These are phyloP conservation scores for Neodiprion lecontei DNA, from an alignment of 1,140 invertebrate species.

Conservation along the genomic window DNA sequence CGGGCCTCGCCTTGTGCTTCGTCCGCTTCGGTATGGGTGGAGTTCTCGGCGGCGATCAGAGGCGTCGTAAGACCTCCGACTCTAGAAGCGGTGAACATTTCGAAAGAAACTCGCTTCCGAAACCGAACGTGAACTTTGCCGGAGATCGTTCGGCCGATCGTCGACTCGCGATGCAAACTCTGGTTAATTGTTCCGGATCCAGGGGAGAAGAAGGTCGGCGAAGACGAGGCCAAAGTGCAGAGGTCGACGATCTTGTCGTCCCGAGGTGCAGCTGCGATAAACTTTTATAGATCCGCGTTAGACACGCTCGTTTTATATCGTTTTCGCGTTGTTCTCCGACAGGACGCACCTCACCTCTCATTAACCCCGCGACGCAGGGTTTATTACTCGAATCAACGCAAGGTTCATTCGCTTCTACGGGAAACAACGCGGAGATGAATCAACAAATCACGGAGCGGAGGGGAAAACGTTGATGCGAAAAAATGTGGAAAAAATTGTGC, in stretches of 20 bases:
- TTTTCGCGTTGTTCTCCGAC: background rate
- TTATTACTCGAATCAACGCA: no score
- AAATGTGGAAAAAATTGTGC: no score
- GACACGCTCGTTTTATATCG: background rate
- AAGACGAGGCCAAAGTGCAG: background rate
- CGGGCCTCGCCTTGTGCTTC: conserved; percentile 9
- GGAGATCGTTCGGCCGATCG: background rate
- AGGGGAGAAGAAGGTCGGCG: background rate
- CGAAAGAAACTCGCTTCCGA: background rate
- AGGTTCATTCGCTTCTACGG: no score
- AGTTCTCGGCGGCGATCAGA: background rate
- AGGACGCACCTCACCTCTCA: background rate
- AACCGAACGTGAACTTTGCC: background rate
- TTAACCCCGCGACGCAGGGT: background rate
- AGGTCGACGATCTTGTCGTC: background rate
- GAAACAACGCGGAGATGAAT: no score
- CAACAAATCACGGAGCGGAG: no score
- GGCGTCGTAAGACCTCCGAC: background rate
- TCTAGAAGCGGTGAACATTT: background rate
- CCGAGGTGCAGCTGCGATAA: background rate
- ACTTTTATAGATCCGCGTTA: conserved; percentile 7
- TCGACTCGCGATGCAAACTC: background rate
- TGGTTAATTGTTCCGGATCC: background rate
- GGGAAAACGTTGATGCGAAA: no score
- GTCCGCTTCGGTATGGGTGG: background rate